A percentile compares a stretch with the other conserved stretches of the same genome.
phyloP scores from a whole-genome alignment of 2,888 invertebrate species.

The Ophion obscuratus region DNA sequence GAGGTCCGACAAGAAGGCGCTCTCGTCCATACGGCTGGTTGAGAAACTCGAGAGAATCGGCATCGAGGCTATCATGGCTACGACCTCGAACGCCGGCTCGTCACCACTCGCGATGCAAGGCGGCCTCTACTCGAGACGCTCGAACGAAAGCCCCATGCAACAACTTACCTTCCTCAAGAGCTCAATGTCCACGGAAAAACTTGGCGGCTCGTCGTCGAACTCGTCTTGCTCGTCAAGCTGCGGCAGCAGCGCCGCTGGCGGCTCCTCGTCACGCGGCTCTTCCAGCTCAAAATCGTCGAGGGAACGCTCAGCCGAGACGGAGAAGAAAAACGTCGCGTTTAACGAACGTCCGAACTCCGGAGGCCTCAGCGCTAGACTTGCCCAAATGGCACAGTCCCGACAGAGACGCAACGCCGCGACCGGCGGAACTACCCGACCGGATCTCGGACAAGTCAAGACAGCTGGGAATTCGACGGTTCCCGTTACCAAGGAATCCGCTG shows the following conservation, averaged over 20 bases:
- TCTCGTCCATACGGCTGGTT: constrained; percentile 86
- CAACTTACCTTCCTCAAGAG: constrained; percentile 90
- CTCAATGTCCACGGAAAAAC: constrained; percentile 81
- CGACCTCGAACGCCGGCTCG: constrained; percentile 85
- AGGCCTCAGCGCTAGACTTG: constrained; percentile 84
- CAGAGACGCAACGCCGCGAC: constrained; percentile 85
- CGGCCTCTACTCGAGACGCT: constrained; percentile 87
- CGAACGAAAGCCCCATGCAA: constrained; percentile 91
- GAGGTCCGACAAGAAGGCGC: constrained; percentile 81
- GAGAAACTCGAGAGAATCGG: constrained; percentile 89
- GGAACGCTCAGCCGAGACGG: constrained; percentile 76
- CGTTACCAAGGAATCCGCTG: constrained; percentile 79
- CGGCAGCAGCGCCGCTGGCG: constrained; percentile 37
- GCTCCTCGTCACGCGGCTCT: constrained; percentile 45
- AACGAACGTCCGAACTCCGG: constrained; percentile 87
- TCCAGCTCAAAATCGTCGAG: constrained; percentile 52
- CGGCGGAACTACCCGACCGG: constrained; percentile 86
- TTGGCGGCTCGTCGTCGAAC: constrained; percentile 72
- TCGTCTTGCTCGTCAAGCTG: constrained; percentile 73
- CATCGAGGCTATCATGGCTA: constrained; percentile 88
- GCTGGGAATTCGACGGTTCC: constrained; percentile 70
- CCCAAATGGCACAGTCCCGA: constrained; percentile 80
- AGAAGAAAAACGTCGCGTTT: constrained; percentile 85
- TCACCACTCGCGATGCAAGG: constrained; percentile 88
- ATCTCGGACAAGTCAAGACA: constrained; percentile 86